A percentile compares a stretch with the other conserved stretches of the same genome.
Evolutionary conservation across 2,113 vertebrate genomes (phyloP).

Genomic region (Tachuris rubrigastra): DNA sequence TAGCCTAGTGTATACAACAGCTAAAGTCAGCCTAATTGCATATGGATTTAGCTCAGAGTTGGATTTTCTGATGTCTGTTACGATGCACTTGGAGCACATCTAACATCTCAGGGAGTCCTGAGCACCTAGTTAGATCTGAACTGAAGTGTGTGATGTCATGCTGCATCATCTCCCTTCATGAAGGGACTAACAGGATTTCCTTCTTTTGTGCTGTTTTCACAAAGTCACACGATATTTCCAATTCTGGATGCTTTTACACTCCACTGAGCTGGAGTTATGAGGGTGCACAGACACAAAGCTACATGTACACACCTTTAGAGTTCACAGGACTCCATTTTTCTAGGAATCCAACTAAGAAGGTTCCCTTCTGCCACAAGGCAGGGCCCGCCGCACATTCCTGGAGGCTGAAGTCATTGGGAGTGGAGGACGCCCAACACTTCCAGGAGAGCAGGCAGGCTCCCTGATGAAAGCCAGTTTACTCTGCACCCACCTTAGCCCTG

Average conservation of each 20-base stretch:
- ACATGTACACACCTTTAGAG: accelerated
- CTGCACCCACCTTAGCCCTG: background rate
- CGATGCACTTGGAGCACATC: background rate
- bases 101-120: accelerated
- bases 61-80: background rate
- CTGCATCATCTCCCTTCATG: background rate
- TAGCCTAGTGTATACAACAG: no score
- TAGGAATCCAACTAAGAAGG: background rate
- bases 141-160: background rate
- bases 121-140: background rate
- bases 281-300: background rate
- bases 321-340: no score
- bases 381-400: background rate
- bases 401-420: background rate
- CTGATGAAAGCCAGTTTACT: background rate
- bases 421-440: background rate
- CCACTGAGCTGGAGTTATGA: accelerated
- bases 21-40: background rate
- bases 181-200: background rate
- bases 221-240: background rate
- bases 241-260: background rate
- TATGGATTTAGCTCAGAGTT: background rate
- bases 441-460: background rate
- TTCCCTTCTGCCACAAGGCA: background rate
- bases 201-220: background rate